Evolutionary conservation across 2,797 vertebrate genomes (phyloP).

Genomic region (Typhlichthys eigenmanni): DNA sequence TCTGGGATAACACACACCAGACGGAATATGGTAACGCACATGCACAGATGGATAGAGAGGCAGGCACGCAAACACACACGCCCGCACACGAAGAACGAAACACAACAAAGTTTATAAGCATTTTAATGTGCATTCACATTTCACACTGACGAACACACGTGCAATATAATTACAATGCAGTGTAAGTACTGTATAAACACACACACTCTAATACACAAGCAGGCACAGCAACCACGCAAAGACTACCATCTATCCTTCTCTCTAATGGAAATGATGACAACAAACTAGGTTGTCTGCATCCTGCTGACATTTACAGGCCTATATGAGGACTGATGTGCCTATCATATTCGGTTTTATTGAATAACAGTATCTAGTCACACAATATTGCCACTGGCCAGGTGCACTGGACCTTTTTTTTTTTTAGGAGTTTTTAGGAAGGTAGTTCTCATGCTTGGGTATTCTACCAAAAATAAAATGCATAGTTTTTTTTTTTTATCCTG

Average conservation of each 20-base stretch:
- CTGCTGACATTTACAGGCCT: constrained; percentile 63
- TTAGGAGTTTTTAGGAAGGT: too few species aligned
- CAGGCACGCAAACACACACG: neutral
- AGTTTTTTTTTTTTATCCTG: too few species aligned
- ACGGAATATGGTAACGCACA: constrained; percentile 38
- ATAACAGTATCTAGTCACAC: constrained; percentile 12
- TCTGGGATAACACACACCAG: constrained; percentile 65
- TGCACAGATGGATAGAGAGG: constrained; percentile 46
- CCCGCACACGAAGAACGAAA: constrained; percentile 7
- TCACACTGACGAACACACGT: constrained; percentile 18
- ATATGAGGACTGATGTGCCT: constrained; percentile 64
- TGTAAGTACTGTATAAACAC: neutral
- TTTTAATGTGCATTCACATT: constrained; percentile 2
- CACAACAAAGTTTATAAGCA: neutral
- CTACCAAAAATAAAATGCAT: too few species aligned
- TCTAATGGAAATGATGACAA: constrained; percentile 54
- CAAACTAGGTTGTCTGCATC: constrained; percentile 64
- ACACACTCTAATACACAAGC: neutral
- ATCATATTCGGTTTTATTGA: constrained; percentile 44
- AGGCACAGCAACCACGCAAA: neutral
- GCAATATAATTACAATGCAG: neutral
- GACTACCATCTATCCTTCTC: constrained; percentile 43
- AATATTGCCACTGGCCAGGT: neutral
- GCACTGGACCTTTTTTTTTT: neutral
- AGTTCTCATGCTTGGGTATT: too few species aligned